Evolutionary conservation across 2,113 vertebrate genomes (phyloP).

Genomic region (Phyllopteryx taeniolatus): DNA sequence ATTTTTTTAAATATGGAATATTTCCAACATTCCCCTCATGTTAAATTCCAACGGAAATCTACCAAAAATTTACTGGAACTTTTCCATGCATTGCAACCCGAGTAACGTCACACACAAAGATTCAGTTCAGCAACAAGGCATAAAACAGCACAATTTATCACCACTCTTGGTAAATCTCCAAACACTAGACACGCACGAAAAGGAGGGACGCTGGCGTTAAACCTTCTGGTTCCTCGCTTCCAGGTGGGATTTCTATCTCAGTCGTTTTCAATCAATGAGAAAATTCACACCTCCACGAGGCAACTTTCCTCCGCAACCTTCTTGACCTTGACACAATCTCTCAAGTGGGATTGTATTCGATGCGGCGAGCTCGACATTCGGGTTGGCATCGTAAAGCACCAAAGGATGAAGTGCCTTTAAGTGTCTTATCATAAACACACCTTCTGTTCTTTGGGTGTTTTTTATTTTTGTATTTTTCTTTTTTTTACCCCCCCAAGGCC

Average conservation of each 20-base stretch:
- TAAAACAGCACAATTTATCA: neutral
- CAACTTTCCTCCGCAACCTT: constrained; percentile 28
- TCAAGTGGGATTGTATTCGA: constrained; percentile 35
- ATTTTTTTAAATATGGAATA: too few relatives aligned
- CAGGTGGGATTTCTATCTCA: constrained; percentile 17
- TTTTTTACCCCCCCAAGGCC: neutral
- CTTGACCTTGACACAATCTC: constrained; percentile 28
- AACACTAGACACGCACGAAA: neutral
- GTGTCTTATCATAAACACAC: constrained; percentile 57
- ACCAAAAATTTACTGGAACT: too few relatives aligned
- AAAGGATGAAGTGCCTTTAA: constrained; percentile 26
- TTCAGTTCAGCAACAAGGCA: too few relatives aligned
- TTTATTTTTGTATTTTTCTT: neutral
- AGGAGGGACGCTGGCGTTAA: neutral
- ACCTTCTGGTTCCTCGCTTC: neutral
- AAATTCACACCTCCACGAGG: constrained; percentile 12
- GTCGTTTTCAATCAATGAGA: constrained; percentile 12
- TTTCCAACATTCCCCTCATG: too few relatives aligned
- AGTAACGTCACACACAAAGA: too few relatives aligned
- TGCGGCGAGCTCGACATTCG: constrained; percentile 22
- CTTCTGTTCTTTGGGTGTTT: constrained; percentile 44
- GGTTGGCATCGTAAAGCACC: constrained; percentile 25
- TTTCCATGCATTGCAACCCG: too few relatives aligned
- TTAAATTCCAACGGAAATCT: too few relatives aligned
- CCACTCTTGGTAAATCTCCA: neutral